These are phyloP conservation scores for Epinephelus cyanopodus DNA, from an alignment of 2,113 vertebrate genomes.

Conservation along the genomic window DNA sequence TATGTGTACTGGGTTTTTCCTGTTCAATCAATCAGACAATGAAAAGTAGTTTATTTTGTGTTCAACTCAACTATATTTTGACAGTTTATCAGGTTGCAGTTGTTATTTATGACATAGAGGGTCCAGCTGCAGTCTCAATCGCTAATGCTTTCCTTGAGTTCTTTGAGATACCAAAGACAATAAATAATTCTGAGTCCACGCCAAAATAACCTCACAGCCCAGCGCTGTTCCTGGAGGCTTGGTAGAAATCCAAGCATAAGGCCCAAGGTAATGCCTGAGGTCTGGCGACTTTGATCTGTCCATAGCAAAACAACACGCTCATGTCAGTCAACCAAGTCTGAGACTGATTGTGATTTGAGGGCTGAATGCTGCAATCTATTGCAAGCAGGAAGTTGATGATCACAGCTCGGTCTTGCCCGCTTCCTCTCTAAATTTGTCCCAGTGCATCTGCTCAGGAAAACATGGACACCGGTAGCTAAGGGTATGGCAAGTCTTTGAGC, in stretches of 20 bases:
- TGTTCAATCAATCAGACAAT: neutral
- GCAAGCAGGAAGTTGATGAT: too few relatives aligned
- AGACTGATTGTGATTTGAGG: neutral
- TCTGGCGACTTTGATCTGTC: neutral
- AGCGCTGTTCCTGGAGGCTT: neutral
- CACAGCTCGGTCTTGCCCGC: too few relatives aligned
- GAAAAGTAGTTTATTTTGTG: neutral
- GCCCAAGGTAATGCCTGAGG: neutral
- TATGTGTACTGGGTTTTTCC: neutral
- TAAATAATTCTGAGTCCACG: neutral
- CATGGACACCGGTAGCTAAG: too few relatives aligned
- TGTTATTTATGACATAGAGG: neutral
- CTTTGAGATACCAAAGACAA: neutral
- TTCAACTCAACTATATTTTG: too few relatives aligned
- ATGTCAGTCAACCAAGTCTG: neutral
- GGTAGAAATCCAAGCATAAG: too few relatives aligned
- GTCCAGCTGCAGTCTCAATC: neutral
- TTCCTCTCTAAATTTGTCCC: too few relatives aligned
- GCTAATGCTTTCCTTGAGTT: too few relatives aligned
- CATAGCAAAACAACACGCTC: neutral
- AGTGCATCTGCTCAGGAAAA: too few relatives aligned
- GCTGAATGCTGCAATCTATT: too few relatives aligned
- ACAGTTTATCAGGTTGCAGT: neutral
- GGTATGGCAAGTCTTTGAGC: too few relatives aligned
- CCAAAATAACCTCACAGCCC: neutral